These are phyloP conservation scores for Aricia agestis DNA, from an alignment of 1,140 invertebrate species.

Conservation along the genomic window DNA sequence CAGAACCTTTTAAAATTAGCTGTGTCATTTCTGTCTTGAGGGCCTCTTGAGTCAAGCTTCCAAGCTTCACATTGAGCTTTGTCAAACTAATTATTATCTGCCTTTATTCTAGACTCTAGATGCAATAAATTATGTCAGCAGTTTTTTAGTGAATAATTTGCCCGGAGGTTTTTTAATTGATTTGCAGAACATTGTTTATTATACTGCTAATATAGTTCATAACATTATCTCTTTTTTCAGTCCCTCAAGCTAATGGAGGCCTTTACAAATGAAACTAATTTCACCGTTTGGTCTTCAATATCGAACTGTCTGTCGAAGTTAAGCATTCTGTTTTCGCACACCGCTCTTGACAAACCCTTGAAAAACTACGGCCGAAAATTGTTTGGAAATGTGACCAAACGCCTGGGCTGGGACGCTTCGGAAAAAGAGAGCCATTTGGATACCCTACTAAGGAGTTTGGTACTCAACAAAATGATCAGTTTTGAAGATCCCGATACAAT, in stretches of 20 bases:
- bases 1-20: too few species aligned
- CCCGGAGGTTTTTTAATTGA: too few species aligned
- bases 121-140: too few species aligned
- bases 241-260: slow-evolving; percentile 82
- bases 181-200: too few species aligned
- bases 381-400: slow-evolving; percentile 81
- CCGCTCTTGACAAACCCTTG: slow-evolving; percentile 84
- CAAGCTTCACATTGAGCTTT: too few species aligned
- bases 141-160: too few species aligned
- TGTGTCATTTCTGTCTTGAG: too few species aligned
- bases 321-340: slow-evolving; percentile 84
- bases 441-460: slow-evolving; percentile 88
- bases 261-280: slow-evolving; percentile 91
- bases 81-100: too few species aligned
- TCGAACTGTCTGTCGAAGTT: slow-evolving; percentile 87
- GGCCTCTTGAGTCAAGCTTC: too few species aligned
- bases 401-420: slow-evolving; percentile 87
- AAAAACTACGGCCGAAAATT: slow-evolving; percentile 84
- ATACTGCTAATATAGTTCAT: too few species aligned
- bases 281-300: slow-evolving; percentile 94
- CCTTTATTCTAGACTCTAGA: too few species aligned
- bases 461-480: slow-evolving; percentile 87
- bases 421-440: slow-evolving; percentile 88
- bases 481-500: slow-evolving; percentile 87
- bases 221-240: slow-evolving; percentile 37